Conservation (phyloP, 2,113 vertebrate species). For the Cololabis saira region DNA sequence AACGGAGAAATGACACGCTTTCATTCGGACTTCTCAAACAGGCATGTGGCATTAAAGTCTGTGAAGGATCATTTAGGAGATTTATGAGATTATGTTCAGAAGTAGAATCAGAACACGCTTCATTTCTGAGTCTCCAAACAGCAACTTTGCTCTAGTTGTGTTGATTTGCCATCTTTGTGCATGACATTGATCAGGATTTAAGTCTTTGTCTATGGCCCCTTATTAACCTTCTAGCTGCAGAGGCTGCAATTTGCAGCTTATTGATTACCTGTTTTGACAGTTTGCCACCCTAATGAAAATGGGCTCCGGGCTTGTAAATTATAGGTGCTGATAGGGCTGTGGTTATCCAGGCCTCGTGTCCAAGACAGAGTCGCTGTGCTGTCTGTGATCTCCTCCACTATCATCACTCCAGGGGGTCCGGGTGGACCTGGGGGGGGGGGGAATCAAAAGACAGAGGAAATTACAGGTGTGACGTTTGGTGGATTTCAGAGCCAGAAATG, state of each 20-base stretch:
- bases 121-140: constrained; percentile 5
- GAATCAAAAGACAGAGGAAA: constrained; percentile 25
- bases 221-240: constrained; percentile 38
- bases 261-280: constrained; percentile 90
- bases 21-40: neutral
- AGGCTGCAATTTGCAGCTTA: constrained; percentile 50
- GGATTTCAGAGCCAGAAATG: neutral
- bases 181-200: constrained; percentile 36
- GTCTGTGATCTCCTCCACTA: constrained; percentile 96
- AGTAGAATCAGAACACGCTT: neutral
- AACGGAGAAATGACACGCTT: constrained; percentile 12
- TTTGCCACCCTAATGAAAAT: constrained; percentile 98
- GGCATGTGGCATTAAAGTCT: neutral
- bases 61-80: neutral
- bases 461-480: constrained; percentile 18
- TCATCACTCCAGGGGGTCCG: constrained; percentile 95
- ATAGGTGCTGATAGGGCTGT: constrained; percentile 93
- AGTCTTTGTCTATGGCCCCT: constrained; percentile 16
- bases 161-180: constrained; percentile 11
- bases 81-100: neutral
- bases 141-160: constrained; percentile 4
- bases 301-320: constrained; percentile 95
- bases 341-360: constrained; percentile 93
- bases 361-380: constrained; percentile 93
- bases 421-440: constrained; percentile 86